These are phyloP conservation scores for Pelusios castaneus DNA, from an alignment of 2,113 vertebrate genomes.

Conservation along the genomic window DNA sequence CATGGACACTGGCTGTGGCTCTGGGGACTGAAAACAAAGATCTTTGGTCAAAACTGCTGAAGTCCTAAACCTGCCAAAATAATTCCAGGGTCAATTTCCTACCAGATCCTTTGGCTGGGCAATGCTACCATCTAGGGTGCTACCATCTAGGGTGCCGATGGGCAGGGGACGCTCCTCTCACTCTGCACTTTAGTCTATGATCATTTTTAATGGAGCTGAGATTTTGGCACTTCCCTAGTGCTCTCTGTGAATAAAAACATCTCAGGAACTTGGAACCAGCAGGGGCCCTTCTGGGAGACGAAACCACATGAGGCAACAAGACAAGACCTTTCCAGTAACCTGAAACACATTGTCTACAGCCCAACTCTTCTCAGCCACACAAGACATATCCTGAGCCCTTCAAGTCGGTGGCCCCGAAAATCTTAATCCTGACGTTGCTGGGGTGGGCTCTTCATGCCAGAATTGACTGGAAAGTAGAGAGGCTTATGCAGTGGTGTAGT, in stretches of 20 bases:
- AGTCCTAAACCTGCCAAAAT: too few species aligned
- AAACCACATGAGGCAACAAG: background rate
- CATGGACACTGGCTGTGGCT: too few species aligned
- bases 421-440: background rate
- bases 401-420: background rate
- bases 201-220: background rate
- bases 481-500: background rate
- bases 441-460: background rate
- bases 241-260: background rate
- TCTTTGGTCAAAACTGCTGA: too few species aligned
- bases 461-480: background rate
- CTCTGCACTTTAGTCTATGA: fast-evolving
- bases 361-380: background rate
- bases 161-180: too few species aligned
- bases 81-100: too few species aligned
- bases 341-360: background rate
- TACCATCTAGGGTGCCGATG: too few species aligned
- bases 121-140: too few species aligned
- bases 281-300: background rate
- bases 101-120: too few species aligned
- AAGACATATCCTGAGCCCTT: background rate
- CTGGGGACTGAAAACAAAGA: too few species aligned
- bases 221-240: too few species aligned
- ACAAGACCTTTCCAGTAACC: background rate
- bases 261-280: background rate